Evolutionary conservation across 1,140 invertebrate genomes (phyloP).

Genomic region (Trissolcus basalis): DNA sequence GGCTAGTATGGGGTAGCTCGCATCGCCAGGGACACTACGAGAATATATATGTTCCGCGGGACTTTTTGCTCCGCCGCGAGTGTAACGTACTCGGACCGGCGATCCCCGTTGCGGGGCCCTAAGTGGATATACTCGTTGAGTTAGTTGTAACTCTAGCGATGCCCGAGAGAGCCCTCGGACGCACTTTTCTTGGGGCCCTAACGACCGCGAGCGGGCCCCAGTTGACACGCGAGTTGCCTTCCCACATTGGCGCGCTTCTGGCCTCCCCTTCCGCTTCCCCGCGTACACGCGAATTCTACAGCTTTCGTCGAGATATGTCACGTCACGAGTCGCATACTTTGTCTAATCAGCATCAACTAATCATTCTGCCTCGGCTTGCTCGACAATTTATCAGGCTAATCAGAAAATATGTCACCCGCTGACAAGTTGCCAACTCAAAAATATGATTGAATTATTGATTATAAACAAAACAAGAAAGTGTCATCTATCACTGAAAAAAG

Average conservation of each 20-base stretch:
- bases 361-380: too few species aligned
- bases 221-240: conserved; percentile 39
- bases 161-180: conserved; percentile 4
- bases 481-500: too few species aligned
- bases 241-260: too few species aligned
- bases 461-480: too few species aligned
- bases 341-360: too few species aligned
- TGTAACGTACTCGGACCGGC: conserved; percentile 59
- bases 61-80: conserved; percentile 59
- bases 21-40: conserved; percentile 59
- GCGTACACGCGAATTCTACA: background rate
- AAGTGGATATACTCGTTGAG: conserved; percentile 54
- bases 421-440: background rate
- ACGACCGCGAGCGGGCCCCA: conserved; percentile 24
- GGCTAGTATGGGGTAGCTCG: conserved; percentile 62
- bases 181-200: conserved; percentile 43
- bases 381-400: too few species aligned
- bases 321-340: too few species aligned
- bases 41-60: conserved; percentile 65
- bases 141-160: conserved; percentile 52
- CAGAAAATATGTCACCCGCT: too few species aligned
- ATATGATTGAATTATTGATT: conserved; percentile 6
- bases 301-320: too few species aligned
- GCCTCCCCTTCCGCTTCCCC: background rate
- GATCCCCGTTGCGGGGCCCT: conserved; percentile 29